Conservation (phyloP, 2,113 vertebrate species). For the Rhea pennata region DNA sequence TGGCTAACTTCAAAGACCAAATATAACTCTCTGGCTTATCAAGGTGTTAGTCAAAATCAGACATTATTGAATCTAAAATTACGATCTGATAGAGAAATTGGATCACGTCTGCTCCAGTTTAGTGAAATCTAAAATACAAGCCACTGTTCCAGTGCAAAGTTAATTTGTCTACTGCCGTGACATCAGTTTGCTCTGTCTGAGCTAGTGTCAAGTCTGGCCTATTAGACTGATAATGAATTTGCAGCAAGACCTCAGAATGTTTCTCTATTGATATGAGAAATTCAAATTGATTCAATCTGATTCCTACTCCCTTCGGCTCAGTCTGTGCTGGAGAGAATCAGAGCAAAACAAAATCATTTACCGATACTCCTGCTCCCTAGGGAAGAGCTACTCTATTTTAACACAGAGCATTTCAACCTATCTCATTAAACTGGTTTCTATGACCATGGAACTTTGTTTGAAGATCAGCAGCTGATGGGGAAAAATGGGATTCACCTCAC, state of each 20-base stretch:
- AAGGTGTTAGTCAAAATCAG: not conserved
- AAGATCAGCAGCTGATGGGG: too few species aligned
- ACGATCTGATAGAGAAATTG: not conserved
- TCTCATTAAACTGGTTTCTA: not conserved
- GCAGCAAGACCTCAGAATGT: not conserved
- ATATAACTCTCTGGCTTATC: not conserved
- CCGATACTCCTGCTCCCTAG: not conserved
- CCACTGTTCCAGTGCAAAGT: not conserved
- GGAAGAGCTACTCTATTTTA: not conserved
- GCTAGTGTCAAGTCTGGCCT: not conserved
- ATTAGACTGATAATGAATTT: accelerated
- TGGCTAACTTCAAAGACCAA: not conserved
- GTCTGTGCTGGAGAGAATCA: not conserved
- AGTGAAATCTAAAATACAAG: not conserved
- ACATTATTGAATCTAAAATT: not conserved
- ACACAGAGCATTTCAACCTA: not conserved
- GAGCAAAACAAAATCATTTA: not conserved
- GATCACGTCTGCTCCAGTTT: not conserved
- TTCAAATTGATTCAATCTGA: not conserved
- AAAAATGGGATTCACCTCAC: too few species aligned
- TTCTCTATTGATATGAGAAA: not conserved
- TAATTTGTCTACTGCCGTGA: not conserved
- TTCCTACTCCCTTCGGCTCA: not conserved
- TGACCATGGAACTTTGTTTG: too few species aligned
- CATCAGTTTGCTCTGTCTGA: not conserved